These are phyloP conservation scores for Dasyprocta punctata DNA, from an alignment of 2,113 vertebrate genomes.

Conservation along the genomic window DNA sequence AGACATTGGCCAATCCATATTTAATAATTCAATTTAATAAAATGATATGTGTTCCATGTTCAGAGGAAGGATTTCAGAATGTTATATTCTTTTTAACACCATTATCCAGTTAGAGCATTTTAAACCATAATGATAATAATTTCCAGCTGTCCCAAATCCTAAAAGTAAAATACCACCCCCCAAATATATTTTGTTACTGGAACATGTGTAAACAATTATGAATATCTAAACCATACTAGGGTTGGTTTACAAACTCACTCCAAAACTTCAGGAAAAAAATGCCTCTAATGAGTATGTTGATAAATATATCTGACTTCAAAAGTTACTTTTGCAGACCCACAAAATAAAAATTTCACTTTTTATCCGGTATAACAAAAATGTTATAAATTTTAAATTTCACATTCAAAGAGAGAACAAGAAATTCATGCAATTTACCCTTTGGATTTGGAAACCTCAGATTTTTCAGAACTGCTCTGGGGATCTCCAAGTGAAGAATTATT, in stretches of 20 bases:
- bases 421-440: background rate
- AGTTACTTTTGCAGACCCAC: slow-evolving; percentile 56
- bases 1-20: slow-evolving; percentile 25
- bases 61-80: slow-evolving; percentile 64
- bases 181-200: slow-evolving; percentile 77
- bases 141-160: slow-evolving; percentile 73
- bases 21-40: slow-evolving; percentile 58
- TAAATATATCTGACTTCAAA: slow-evolving; percentile 73
- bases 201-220: slow-evolving; percentile 79
- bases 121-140: slow-evolving; percentile 75
- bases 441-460: slow-evolving; percentile 37
- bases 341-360: slow-evolving; percentile 61
- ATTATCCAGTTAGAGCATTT: slow-evolving; percentile 73
- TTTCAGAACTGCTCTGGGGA: background rate
- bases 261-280: slow-evolving; percentile 51
- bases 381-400: slow-evolving; percentile 53
- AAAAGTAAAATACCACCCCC: slow-evolving; percentile 59
- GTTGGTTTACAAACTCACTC: slow-evolving; percentile 67
- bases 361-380: slow-evolving; percentile 42
- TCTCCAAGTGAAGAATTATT: background rate
- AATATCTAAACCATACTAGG: slow-evolving; percentile 72
- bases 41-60: slow-evolving; percentile 48
- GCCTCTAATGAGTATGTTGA: slow-evolving; percentile 73
- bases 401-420: slow-evolving; percentile 23
- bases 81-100: slow-evolving; percentile 74